phyloP scores from a whole-genome alignment of 2,888 invertebrate species.

The Endotricha flammealis region DNA sequence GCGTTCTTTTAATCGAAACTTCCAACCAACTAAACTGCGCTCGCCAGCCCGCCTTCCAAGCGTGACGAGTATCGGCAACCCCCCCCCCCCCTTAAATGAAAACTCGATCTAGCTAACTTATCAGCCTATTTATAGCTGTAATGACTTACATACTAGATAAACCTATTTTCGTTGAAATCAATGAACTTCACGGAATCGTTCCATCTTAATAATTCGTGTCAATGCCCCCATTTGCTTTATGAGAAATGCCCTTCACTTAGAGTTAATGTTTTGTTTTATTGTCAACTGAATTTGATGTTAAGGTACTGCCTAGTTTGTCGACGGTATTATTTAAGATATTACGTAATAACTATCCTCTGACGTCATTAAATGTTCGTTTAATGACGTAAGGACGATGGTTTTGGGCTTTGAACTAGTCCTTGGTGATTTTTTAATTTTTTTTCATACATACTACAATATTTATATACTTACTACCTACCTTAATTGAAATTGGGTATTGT shows the following conservation, averaged over 20 bases:
- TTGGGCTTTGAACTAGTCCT: not conserved
- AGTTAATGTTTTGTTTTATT: constrained; percentile 15
- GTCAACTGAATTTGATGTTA: constrained; percentile 9
- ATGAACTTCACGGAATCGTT: constrained; percentile 13
- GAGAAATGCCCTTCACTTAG: constrained; percentile 8
- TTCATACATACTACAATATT: too few relatives aligned
- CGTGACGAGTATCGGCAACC: too few relatives aligned
- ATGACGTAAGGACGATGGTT: constrained; percentile 29
- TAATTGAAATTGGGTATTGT: too few relatives aligned
- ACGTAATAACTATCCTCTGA: constrained; percentile 9
- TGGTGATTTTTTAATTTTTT: too few relatives aligned
- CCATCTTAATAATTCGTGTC: constrained; percentile 21
- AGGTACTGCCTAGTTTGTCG: constrained; percentile 10
- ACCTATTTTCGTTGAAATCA: constrained; percentile 23
- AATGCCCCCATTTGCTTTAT: constrained; percentile 11
- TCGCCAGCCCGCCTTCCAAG: too few relatives aligned
- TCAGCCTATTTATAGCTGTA: too few relatives aligned
- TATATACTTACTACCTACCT: too few relatives aligned
- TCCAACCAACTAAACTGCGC: too few relatives aligned
- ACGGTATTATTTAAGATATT: too few relatives aligned
- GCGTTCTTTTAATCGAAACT: too few relatives aligned
- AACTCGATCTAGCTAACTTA: too few relatives aligned
- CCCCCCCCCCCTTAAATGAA: too few relatives aligned
- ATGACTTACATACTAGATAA: constrained; percentile 1
- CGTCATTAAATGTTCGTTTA: constrained; percentile 8